Conservation (phyloP, 2,113 vertebrate genomes). For the Chloropsis cyanopogon region DNA sequence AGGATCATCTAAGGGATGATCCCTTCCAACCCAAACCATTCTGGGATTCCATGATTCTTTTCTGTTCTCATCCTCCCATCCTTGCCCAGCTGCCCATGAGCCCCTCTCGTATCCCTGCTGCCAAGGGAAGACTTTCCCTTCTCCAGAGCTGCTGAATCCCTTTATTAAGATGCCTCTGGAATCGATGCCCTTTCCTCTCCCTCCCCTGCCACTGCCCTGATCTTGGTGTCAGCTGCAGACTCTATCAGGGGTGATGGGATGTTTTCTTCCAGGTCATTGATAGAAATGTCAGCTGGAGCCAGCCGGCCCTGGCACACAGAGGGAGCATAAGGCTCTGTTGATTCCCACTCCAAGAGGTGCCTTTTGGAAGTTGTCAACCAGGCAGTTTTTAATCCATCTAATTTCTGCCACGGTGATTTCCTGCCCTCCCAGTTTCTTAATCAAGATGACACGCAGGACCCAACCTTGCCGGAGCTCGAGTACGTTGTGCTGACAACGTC, state of each 20-base stretch:
- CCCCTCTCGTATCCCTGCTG: not conserved
- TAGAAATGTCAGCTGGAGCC: not conserved
- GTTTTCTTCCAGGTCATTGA: constrained; percentile 18
- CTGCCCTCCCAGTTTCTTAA: constrained; percentile 36
- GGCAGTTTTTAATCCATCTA: constrained; percentile 2
- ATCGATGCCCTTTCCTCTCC: not conserved
- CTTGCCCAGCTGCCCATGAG: not conserved
- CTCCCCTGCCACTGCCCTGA: not conserved
- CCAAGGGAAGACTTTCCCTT: not conserved
- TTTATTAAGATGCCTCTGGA: constrained; percentile 12
- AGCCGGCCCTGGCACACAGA: not conserved
- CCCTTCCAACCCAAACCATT: not conserved
- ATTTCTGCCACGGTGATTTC: not conserved
- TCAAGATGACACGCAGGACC: constrained; percentile 13
- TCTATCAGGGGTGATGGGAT: not conserved
- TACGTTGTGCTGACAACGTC: not conserved
- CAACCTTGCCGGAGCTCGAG: not conserved
- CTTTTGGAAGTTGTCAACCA: not conserved
- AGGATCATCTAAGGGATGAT: no score
- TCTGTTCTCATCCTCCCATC: not conserved
- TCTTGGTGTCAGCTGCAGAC: not conserved
- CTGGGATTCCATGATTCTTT: fast-evolving
- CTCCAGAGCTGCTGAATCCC: fast-evolving
- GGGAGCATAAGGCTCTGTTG: not conserved
- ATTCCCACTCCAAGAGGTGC: not conserved